Percentiles rank a stretch among this genome's conserved stretches.
Conservation (phyloP, 1,140 invertebrate species). For the Parapsyche elsis region DNA sequence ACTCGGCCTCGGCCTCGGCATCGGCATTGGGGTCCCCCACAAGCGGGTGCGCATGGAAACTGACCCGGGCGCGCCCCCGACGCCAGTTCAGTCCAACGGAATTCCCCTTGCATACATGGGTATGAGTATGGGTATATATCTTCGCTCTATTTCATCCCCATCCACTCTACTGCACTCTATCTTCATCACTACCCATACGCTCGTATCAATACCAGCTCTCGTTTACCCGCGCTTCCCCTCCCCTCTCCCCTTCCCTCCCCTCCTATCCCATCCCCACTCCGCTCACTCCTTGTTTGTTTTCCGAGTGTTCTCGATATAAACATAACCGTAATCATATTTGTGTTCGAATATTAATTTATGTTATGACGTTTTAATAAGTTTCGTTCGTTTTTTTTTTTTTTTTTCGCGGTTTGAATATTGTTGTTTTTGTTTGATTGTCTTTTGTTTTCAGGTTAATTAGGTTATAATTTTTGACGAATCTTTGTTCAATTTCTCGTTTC, state of each 20-base stretch:
- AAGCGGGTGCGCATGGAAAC: constrained; percentile 67
- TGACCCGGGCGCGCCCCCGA: constrained; percentile 66
- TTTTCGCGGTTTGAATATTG: too few species aligned
- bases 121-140: constrained; percentile 50
- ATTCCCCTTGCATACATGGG: constrained; percentile 67
- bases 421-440: too few species aligned
- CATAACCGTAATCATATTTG: neutral
- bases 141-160: neutral
- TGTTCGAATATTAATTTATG: too few species aligned
- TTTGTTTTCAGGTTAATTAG: too few species aligned
- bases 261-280: neutral
- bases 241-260: neutral
- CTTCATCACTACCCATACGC: neutral
- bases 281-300: neutral
- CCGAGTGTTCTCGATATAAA: neutral
- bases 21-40: constrained; percentile 64
- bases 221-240: neutral
- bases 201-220: too few species aligned
- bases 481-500: too few species aligned
- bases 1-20: too few species aligned
- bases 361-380: too few species aligned
- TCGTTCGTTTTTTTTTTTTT: too few species aligned
- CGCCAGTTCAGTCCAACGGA: constrained; percentile 66
- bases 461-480: too few species aligned
- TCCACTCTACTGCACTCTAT: neutral